Percentiles rank a stretch among this genome's conserved stretches.
phyloP scores from a whole-genome alignment of 2,113 vertebrate genomes.

The Sclerurus mexicanus region DNA sequence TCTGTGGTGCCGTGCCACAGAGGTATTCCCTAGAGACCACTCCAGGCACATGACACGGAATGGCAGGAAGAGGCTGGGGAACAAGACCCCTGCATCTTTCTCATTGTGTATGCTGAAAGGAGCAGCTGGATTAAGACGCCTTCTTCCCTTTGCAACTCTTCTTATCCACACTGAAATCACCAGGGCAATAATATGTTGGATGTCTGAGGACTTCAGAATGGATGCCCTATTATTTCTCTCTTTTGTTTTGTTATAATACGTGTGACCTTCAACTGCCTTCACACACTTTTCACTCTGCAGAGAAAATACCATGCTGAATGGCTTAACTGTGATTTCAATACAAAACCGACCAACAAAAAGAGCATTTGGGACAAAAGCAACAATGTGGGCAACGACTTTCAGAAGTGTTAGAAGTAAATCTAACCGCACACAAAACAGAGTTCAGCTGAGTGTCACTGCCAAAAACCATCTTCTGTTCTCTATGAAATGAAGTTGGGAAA shows the following conservation, averaged over 20 bases:
- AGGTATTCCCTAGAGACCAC: not conserved
- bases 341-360: slow-evolving; percentile 46
- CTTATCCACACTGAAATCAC: slow-evolving; percentile 42
- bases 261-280: slow-evolving; percentile 67
- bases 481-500: slow-evolving; percentile 43
- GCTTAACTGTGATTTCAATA: slow-evolving; percentile 55
- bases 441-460: slow-evolving; percentile 52
- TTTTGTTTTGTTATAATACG: slow-evolving; percentile 64
- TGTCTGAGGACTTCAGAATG: slow-evolving; percentile 48
- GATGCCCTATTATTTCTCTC: slow-evolving; percentile 53
- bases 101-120: slow-evolving; percentile 43
- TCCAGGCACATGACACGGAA: not conserved
- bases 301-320: slow-evolving; percentile 54
- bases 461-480: not conserved
- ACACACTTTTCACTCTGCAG: slow-evolving; percentile 29
- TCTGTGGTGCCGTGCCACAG: not conserved
- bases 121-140: slow-evolving; percentile 40
- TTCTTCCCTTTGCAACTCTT: slow-evolving; percentile 5
- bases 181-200: slow-evolving; percentile 13
- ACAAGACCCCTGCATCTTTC: not conserved
- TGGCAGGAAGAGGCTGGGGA: not conserved
- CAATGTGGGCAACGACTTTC: slow-evolving; percentile 2
- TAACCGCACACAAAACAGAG: slow-evolving; percentile 55
- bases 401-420: slow-evolving; percentile 60
- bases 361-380: slow-evolving; percentile 53